Evolutionary conservation across 2,113 vertebrate species (phyloP), one percentile per base, ranked within the genome.

Genomic region (Grus americana): DNA sequence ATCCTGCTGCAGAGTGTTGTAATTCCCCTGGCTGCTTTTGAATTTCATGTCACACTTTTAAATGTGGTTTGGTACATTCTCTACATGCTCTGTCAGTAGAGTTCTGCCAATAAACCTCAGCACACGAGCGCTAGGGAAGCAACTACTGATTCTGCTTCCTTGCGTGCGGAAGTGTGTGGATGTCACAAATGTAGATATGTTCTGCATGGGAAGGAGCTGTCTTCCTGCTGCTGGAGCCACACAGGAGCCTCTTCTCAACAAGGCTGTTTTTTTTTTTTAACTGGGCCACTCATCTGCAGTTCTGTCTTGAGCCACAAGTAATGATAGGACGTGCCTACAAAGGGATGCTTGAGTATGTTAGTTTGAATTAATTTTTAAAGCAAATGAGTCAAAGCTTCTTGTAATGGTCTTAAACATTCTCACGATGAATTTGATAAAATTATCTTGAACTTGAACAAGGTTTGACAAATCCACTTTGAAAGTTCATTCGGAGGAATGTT

Each of bases 21-120:
- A 96, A 97, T 97, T 97, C 96, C 96, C 95, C 84, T 80, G 86
- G 81, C 93, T 94, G 95, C 95, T 95, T 96, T 97, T 95, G 97
- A 96, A 95, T 96, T 94, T 93, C 92, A 61, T 96, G 95, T 96
- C 96, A 97, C 91, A 96, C 89, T 97, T 95, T 74, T 57, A 93
- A 96, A 96, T 93, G 92, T 76, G 90, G 93, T 95, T 97, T 97
- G 95, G 95, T 96, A 95, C 93, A 92, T 97, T 94, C 93, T 83
- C 92, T 96, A 91, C 92, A 90, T 96, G 97, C 93, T 95, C 95
- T 96, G 93, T 91, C 95, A 94, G 95, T 95, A 70, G 92, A 97
- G 86, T 92, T 94, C 95, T 96, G 92, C 91, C 93, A 95, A 88
- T 74, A 96, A 96, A 91, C 76, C 38, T 80, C 84, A 73, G 82